Base-by-base conservation (phyloP, 2,113 vertebrate species). In the Rhinogobius similis region DNA sequence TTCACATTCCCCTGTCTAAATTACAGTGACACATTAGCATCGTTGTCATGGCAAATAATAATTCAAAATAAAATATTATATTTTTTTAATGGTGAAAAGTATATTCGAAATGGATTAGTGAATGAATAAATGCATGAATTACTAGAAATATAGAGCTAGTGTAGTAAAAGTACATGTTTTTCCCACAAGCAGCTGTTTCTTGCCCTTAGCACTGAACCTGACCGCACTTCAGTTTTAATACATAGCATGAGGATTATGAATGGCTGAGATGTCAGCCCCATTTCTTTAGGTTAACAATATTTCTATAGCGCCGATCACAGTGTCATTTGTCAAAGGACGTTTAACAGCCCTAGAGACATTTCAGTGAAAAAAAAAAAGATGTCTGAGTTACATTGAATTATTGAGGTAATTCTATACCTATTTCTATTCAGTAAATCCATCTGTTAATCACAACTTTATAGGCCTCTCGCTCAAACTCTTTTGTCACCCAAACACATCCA, bases 161-260 rank as follows among this genome's bases (percentile, higher is more conserved):
- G 58, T 10, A 29, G 58, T 61, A 44, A 56, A 23, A 43, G 41
- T n/a, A 70, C 43, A 59, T 71, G 23, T 73, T 36, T 53, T 75
- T 84, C 70, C 75, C 75, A 76, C 63, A 39, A 74, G 44, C 52
- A 76, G 61, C 24, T 69, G 78, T 10, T 32, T 13, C 48, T 68
- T 58, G 70, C 84, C 86, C 71, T 68, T 48, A 78, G 82, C 74
- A 44, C 39, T 64, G 27, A 86, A 84, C 73, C 75, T 73, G 69
- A 86, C 65, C 79, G 32, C 38, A 68, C 70, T 62, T 74, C 69
- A 76, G 76, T 65, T 80, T 83, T 55, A 74, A 64, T 70, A 72
- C 64, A 68, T n/a, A 67, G 73, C 77, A 66, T 75, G 44, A 77
- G 53, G 62, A 81, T 80, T 68, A 69, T 70, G 78, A 75, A 73